Evolutionary conservation across 2,797 vertebrate species (phyloP), one percentile per base, ranked within the genome.

Genomic region (Sebastes trivittatus): DNA sequence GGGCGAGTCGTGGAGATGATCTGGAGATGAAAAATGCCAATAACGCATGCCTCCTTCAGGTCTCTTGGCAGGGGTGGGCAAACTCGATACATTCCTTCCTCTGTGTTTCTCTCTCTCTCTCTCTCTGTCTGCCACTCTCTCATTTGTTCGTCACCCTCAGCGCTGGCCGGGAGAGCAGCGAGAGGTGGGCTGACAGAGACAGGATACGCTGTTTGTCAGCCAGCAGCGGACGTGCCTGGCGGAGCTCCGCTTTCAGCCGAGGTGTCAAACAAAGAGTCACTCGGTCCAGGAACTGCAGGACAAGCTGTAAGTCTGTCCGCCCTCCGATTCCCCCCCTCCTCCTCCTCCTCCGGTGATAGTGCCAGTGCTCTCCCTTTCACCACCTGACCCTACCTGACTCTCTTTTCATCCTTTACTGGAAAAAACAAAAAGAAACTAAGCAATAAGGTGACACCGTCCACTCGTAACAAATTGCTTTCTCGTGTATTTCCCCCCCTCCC

Each of bases 251-350:
- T 95, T 94, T 92, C 94, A 91, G 86, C 87, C 81, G 80, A 94
- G 93, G 93, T 93, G 94, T 95, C 88, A 92, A 92, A 95, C 94
- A 95, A 95, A 94, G 94, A 93, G 83, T 80, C 89, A 80, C 87
- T 92, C 81, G 87, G 90, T 92, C 89, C 80, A 88, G 87, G 89
- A 89, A 90, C 82, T 91, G 82, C 84, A 74, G 88, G 92, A 95
- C 93, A 94, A 92, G 91, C 88, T 93, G 90, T 90, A 90, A 87
- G 89, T 88, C 91, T 89, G 82, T 87, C 83, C 62, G 34, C 66
- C 85, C 77, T 82, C 75, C 4, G 9, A 80, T 60, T 25, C 67
- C 54, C 80, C 62, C 60, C 72, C 67, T 42, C 80, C 32, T 59
- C 49, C 62, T 54, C 70, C 66, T 34, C 81, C 72, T 46, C 18